These are phyloP conservation scores for Rhyacophila brunnea DNA, from an alignment of 1,140 invertebrate genomes.

Conservation along the genomic window DNA sequence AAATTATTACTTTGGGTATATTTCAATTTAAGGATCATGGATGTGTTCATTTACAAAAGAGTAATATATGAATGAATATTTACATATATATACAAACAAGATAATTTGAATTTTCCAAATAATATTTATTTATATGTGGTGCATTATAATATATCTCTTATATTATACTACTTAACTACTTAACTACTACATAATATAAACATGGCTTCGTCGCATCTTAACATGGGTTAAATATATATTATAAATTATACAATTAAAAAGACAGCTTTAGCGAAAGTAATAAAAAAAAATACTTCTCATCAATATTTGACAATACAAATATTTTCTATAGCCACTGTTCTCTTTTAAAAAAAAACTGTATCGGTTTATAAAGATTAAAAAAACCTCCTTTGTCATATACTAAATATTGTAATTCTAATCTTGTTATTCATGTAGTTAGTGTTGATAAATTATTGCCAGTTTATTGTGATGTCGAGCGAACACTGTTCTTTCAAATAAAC, in stretches of 20 bases:
- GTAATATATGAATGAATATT: conserved; percentile 14
- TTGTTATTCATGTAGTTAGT: conserved; percentile 35
- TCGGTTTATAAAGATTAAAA: conserved; percentile 14
- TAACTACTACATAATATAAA: neutral
- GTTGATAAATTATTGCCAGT: conserved; percentile 34
- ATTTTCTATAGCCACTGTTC: conserved; percentile 21
- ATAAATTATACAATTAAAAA: neutral
- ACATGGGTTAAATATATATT: conserved; percentile 6
- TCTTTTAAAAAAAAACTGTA: conserved; percentile 19
- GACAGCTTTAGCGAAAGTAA: conserved; percentile 18
- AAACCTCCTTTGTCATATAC: conserved; percentile 18
- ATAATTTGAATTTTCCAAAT: conserved; percentile 10
- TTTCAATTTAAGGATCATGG: conserved; percentile 19
- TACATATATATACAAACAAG: conserved; percentile 8
- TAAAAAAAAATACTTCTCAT: neutral
- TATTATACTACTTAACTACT: neutral
- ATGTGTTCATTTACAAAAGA: conserved; percentile 30
- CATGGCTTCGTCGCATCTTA: conserved; percentile 21
- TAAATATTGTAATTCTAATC: conserved; percentile 34
- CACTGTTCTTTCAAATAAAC: conserved; percentile 17
- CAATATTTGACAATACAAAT: conserved; percentile 36
- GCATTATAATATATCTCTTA: conserved; percentile 1
- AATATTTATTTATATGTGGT: conserved; percentile 10
- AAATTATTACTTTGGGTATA: neutral
- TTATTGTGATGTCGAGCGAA: conserved; percentile 33